Conservation (phyloP, 1,140 invertebrate genomes). For the Ostrea denselamellosa region DNA sequence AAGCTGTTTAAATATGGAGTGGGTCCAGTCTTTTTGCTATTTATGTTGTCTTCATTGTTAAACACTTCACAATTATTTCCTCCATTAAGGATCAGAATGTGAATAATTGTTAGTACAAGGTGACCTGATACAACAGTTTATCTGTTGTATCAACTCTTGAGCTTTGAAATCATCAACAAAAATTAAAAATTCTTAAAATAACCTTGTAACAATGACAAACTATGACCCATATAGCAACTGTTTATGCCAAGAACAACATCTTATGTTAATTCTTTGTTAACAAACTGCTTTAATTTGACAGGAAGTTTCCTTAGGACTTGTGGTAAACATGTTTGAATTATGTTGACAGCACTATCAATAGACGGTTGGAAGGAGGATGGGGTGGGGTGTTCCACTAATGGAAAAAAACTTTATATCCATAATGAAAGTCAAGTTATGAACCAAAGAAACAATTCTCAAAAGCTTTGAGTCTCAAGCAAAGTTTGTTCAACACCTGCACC, state of each 20-base stretch:
- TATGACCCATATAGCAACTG: not conserved
- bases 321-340: not conserved
- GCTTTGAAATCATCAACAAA: not conserved
- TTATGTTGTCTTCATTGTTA: not conserved
- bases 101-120: not conserved
- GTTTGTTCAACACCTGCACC: no score
- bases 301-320: not conserved
- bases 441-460: not conserved
- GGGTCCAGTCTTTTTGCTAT: not conserved
- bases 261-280: not conserved
- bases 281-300: conserved; percentile 22
- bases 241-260: not conserved
- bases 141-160: not conserved
- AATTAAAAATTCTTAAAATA: not conserved
- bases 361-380: no score
- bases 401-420: not conserved
- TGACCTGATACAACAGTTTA: not conserved
- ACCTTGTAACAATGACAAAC: conserved; percentile 9
- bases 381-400: no score
- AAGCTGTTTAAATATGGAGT: not conserved
- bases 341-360: not conserved
- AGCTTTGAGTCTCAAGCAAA: no score
- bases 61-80: not conserved
- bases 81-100: not conserved
- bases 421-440: not conserved